Evolutionary conservation across 2,113 vertebrate genomes (phyloP).

Genomic region (Promerops cafer): DNA sequence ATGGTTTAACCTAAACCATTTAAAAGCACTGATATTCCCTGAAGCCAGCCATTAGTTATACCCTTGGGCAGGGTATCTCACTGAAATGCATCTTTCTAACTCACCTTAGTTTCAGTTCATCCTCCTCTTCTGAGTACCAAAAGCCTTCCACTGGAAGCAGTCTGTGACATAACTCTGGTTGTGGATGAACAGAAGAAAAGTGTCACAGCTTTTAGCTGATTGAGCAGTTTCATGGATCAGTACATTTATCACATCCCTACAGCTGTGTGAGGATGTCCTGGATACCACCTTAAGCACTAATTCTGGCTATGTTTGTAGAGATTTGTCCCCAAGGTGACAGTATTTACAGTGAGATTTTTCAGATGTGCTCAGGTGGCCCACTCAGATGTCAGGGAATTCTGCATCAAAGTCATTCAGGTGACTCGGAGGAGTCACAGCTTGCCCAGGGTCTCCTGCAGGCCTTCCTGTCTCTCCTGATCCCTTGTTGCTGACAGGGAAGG

Average conservation of each 20-base stretch:
- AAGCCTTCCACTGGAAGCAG: conserved; percentile 63
- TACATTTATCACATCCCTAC: not conserved
- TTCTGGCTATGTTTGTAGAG: not conserved
- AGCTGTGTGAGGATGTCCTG: not conserved
- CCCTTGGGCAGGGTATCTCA: not conserved
- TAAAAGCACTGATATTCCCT: not conserved
- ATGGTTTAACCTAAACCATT: not conserved
- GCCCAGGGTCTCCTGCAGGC: not conserved
- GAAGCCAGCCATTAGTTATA: fast-evolving
- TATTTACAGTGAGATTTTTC: not conserved
- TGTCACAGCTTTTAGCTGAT: not conserved
- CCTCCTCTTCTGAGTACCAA: conserved; percentile 73
- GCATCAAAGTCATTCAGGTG: not conserved
- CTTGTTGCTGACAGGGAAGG: not conserved
- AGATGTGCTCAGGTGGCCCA: not conserved
- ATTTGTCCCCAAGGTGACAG: not conserved
- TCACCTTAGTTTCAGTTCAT: conserved; percentile 71
- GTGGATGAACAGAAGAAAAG: not conserved
- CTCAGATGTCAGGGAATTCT: not conserved
- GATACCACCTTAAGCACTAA: not conserved
- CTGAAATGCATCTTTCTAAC: not conserved
- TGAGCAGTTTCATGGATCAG: not conserved
- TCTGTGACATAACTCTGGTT: not conserved
- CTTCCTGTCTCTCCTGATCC: not conserved
- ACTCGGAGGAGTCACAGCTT: not conserved